phyloP scores from a whole-genome alignment of 2,797 vertebrate genomes.

The Neopelma chrysocephalum region DNA sequence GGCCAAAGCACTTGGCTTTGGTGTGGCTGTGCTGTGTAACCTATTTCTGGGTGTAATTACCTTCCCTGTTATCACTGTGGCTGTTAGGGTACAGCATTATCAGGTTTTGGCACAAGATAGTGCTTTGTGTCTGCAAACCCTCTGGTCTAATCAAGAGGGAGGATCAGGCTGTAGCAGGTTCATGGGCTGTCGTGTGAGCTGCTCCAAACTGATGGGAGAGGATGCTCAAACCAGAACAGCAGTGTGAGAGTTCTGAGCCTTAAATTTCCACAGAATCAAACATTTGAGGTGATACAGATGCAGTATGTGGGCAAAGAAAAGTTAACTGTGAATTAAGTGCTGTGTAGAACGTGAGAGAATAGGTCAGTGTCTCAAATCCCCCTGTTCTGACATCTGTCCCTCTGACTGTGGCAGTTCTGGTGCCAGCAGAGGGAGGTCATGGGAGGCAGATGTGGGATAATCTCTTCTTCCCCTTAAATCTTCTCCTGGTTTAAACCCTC shows the following conservation, averaged over 20 bases:
- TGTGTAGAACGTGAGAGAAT: accelerated
- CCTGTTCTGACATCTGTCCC: not conserved
- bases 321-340: not conserved
- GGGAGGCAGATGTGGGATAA: slow-evolving; percentile 50
- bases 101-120: not conserved
- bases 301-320: not conserved
- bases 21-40: not conserved
- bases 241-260: not conserved
- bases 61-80: not conserved
- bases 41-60: slow-evolving; percentile 7
- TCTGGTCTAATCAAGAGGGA: slow-evolving; percentile 3
- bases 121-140: slow-evolving; percentile 40
- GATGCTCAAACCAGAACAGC: not conserved
- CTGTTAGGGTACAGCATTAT: not conserved
- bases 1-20: not conserved
- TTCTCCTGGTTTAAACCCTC: slow-evolving; percentile 11
- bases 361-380: not conserved
- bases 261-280: not conserved
- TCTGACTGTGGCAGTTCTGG: not conserved
- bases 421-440: not conserved
- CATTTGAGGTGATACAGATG: not conserved
- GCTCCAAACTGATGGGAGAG: not conserved
- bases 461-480: slow-evolving; percentile 24
- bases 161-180: not conserved
- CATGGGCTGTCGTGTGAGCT: not conserved